These are phyloP conservation scores for Sceloporus undulatus DNA, from an alignment of 2,113 vertebrate genomes.

Conservation along the genomic window DNA sequence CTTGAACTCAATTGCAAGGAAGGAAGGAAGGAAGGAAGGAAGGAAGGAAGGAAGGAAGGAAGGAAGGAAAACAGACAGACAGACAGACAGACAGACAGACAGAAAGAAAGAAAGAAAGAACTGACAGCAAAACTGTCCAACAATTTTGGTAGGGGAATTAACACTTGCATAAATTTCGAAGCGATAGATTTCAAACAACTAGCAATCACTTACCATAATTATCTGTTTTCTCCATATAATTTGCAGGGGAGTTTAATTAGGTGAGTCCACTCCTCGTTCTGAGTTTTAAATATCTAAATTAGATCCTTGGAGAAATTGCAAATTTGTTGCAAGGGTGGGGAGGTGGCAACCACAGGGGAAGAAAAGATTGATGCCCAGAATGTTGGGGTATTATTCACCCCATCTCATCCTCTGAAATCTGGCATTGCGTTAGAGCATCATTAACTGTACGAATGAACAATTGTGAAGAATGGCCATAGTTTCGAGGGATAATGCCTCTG, in stretches of 20 bases:
- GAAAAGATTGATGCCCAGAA: not conserved
- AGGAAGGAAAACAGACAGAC: too few relatives aligned
- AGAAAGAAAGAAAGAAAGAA: too few relatives aligned
- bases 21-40: too few relatives aligned
- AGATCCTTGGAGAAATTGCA: not conserved
- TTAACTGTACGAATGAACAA: conserved; percentile 18
- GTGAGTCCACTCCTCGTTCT: not conserved
- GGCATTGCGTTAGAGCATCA: not conserved
- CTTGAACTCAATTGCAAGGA: too few relatives aligned
- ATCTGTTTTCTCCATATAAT: not conserved
- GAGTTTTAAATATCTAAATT: not conserved
- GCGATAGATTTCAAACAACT: too few relatives aligned
- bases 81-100: too few relatives aligned
- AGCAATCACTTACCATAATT: not conserved
- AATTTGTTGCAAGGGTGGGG: not conserved
- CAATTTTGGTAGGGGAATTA: too few relatives aligned
- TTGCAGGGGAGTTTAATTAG: not conserved
- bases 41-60: too few relatives aligned
- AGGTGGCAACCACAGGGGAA: not conserved
- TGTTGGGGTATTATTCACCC: not conserved
- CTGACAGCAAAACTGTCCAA: too few relatives aligned
- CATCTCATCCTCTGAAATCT: not conserved
- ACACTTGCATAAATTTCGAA: too few relatives aligned
- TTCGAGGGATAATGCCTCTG: conserved; percentile 5
- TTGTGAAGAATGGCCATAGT: conserved; percentile 12